Conservation (phyloP, 2,797 vertebrate species). For the Sebastes matsubarae region DNA sequence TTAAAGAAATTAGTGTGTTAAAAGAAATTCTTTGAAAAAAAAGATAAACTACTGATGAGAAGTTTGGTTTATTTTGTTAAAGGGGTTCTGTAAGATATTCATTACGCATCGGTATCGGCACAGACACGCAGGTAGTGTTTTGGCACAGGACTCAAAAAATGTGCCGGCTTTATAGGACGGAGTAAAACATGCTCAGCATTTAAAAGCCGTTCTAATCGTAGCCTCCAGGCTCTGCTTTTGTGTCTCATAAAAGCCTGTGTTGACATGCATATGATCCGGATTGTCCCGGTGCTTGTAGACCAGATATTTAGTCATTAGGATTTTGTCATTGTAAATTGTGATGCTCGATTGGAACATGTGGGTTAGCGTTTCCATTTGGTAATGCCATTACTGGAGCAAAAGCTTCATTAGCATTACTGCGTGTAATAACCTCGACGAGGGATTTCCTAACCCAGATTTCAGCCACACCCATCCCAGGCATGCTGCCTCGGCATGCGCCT, state of each 20-base stretch:
- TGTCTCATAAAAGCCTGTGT: constrained; percentile 15
- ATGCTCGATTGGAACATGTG: constrained; percentile 40
- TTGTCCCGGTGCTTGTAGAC: constrained; percentile 6
- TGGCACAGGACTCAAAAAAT: neutral
- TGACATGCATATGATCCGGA: constrained; percentile 32
- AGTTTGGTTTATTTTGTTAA: neutral
- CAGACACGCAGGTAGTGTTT: neutral
- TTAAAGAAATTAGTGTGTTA: neutral
- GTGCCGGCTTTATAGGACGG: neutral
- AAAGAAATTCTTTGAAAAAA: neutral
- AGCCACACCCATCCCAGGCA: constrained; percentile 63
- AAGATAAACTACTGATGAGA: neutral
- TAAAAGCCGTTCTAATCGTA: neutral
- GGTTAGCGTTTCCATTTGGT: constrained; percentile 59
- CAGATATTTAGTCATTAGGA: constrained; percentile 44
- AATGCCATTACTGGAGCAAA: constrained; percentile 58
- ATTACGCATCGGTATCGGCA: neutral
- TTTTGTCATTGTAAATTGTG: constrained; percentile 54
- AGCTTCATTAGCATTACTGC: constrained; percentile 71
- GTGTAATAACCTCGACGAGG: constrained; percentile 64
- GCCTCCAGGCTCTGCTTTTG: neutral
- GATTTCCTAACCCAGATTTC: constrained; percentile 75
- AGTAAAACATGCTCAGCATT: neutral
- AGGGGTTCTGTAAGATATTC: neutral
- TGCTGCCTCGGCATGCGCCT: constrained; percentile 52